Base-by-base conservation (phyloP, 2,888 invertebrate species). In the Strigamia maritima region DNA sequence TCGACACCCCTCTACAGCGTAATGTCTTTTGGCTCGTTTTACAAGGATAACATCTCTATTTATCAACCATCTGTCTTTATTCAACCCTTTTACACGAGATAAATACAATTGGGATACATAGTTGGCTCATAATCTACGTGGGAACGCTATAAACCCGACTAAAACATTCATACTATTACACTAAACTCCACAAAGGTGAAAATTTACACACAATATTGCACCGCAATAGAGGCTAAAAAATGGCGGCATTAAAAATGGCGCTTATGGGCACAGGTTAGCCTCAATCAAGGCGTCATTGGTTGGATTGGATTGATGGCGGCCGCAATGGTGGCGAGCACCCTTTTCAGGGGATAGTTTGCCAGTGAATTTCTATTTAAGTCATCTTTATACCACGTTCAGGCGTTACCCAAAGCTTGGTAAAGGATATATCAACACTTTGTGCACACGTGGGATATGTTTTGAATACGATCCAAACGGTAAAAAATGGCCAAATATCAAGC, bases 271-370 rank as follows among this genome's bases (percentile, higher is more conserved):
- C 40, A 40, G 40, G 40, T 54, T 54, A 54, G 54, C 54, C 54
- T 54, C 54, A 54, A 54, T 54, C 54, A 54, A 19, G 54, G 54
- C 54, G 54, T 19, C 16, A 54, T 54, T 54, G 14, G 54, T 54
- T 10, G 54, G 19, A 54, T 54, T 54, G 54, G 54, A 54, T 54
- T 54, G 54, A 54, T 54, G 54, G 54, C 54, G 54, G 54, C 54
- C 54, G 54, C 54, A 54, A 54, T 54, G 54, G 54, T 54, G 54
- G 54, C 54, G 54, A 54, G 54, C 54, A 54, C 54, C 54, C 54
- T 54, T 54, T 54, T 54, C 54, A 54, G 54, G 54, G 54, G 54
- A 54, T 54, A 54, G 54, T 54, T 54, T 54, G 54, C 16, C 54
- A 10, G 54, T 54, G 54, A 16, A 54, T 54, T 54, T 54, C 54